Evolutionary conservation across 1,140 invertebrate genomes (phyloP), one percentile per base, ranked within the genome.

Genomic region (Cydia fagiglandana): DNA sequence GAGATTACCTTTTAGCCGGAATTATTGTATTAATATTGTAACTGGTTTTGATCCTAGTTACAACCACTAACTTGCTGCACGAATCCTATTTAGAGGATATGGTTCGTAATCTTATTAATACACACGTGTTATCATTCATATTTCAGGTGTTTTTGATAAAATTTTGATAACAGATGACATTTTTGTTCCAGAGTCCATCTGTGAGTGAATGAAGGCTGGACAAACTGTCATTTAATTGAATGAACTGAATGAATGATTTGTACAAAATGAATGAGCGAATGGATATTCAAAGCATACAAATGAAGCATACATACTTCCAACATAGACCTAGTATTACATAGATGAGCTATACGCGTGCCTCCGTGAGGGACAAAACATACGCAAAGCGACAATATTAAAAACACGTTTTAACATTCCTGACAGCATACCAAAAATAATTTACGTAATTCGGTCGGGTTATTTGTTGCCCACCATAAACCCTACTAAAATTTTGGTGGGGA

Each of bases 71-170:
- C 45, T 64, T 74, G 17, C 53, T 79, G 34, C 74, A 61, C 73
- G 17, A 75, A 30, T 77, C 38, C 82, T 88, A 86, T 86, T 86
- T 86, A 75, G 74, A 81, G 61, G 68, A 73, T 73, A 77, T 75
- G 75, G 75, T 80, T 76, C 64, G 77, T 73, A 77, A 81, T 79
- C 82, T 73, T 75, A 74, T 75, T 76, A 77, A 80, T 77, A 81
- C 79, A 81, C 82, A 79, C 85, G 86, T 88, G 84, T 86, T 91
- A 88, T 87, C 86, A 89, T 87, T 86, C 88, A 90, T 86, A 88
- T 86, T 86, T 84, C 80, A 84, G 81, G 81, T 84, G 77, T 87
- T 89, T 90, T 90, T 84, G 85, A 87, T 90, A 87, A 90, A 87
- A 86, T 83, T 86, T 82, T 84, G 83, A 86, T 89, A 87, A 86